phyloP scores from a whole-genome alignment of 2,113 vertebrate species.

The Microtus montanus region DNA sequence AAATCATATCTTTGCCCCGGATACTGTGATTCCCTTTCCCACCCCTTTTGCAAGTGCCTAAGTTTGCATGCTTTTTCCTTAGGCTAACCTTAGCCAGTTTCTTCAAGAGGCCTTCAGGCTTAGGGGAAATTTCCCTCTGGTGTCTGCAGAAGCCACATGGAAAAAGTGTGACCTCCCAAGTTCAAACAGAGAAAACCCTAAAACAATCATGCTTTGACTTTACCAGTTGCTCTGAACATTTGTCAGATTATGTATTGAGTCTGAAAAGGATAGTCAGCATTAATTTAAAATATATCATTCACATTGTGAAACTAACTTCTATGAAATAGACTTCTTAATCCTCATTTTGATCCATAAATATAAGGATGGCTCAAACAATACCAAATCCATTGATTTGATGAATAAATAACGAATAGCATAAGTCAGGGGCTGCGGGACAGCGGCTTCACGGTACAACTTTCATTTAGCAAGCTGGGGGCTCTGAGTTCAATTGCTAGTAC shows the following conservation, averaged over 20 bases:
- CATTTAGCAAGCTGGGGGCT: no score
- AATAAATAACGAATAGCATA: not conserved
- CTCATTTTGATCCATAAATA: constrained; percentile 16
- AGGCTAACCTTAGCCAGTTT: not conserved
- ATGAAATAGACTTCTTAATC: constrained; percentile 31
- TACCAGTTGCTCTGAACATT: not conserved
- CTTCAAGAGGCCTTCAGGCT: not conserved
- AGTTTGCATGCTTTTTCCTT: not conserved
- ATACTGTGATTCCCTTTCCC: no score
- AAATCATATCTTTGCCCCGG: not conserved
- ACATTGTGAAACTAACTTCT: not conserved
- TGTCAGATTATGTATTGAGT: not conserved
- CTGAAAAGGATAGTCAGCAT: not conserved
- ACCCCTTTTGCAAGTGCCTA: not conserved
- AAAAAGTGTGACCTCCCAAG: constrained; percentile 2
- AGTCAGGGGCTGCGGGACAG: not conserved
- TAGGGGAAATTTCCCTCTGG: not conserved
- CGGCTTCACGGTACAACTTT: not conserved
- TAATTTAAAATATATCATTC: constrained; percentile 29
- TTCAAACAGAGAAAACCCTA: not conserved
- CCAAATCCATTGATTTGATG: not conserved
- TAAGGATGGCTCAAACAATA: not conserved
- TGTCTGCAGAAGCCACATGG: not conserved
- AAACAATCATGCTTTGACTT: constrained; percentile 12
- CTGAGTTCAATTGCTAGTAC: not conserved